These are phyloP conservation scores for Drosophila santomea DNA, from an alignment of 1,140 invertebrate species.

Conservation along the genomic window DNA sequence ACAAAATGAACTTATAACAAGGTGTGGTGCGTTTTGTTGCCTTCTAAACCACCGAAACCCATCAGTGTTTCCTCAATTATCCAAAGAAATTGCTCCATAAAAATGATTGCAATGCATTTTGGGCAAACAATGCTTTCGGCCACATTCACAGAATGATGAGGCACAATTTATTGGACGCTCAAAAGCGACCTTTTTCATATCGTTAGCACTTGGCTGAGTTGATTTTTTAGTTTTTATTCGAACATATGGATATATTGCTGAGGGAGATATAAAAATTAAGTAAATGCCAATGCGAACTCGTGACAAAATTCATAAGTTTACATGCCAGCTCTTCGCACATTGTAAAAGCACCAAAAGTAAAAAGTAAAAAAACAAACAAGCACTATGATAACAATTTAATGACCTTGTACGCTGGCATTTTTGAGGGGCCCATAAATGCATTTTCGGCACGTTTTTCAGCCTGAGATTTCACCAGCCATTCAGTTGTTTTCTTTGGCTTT, in stretches of 20 bases:
- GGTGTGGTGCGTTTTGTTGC: conserved; percentile 31
- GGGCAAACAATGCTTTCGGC: background rate
- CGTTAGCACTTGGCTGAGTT: background rate
- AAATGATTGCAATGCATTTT: conserved; percentile 38
- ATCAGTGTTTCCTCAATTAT: conserved; percentile 44
- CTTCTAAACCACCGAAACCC: conserved; percentile 33
- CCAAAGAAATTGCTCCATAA: conserved; percentile 37
- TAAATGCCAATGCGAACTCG: conserved; percentile 4
- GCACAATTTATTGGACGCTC: conserved; percentile 15
- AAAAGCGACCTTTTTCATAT: conserved; percentile 1
- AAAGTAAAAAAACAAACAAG: background rate
- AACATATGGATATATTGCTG: conserved; percentile 6
- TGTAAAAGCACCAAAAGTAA: conserved; percentile 12
- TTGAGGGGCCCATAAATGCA: conserved; percentile 43
- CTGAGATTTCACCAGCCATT: conserved; percentile 57
- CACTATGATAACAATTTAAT: conserved; percentile 41
- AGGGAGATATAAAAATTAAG: background rate
- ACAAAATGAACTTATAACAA: conserved; percentile 28
- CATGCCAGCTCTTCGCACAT: conserved; percentile 12
- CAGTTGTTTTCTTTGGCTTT: background rate
- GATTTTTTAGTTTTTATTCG: background rate
- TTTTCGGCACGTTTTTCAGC: conserved; percentile 49
- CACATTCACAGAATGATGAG: conserved; percentile 18
- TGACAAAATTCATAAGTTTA: conserved; percentile 22
- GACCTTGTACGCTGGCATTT: conserved; percentile 43